A percentile compares a stretch with the other conserved stretches of the same genome.
Evolutionary conservation across 2,888 invertebrate species (phyloP).

Genomic region (Panopea generosa): DNA sequence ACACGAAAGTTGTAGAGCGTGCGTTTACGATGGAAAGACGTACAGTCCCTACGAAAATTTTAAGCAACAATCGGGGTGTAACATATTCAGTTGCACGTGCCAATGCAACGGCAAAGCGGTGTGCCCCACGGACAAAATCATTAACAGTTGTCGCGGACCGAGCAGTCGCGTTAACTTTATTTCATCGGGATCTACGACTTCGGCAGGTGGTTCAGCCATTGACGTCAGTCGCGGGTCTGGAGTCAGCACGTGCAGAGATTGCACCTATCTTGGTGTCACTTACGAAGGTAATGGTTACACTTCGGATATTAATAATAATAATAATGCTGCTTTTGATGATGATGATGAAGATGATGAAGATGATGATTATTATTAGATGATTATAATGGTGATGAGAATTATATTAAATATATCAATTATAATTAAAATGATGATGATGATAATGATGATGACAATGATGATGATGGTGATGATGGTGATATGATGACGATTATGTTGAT

Average conservation of each 20-base stretch:
- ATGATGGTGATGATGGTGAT: neutral
- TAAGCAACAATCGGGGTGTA: constrained; percentile 65
- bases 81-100: constrained; percentile 71
- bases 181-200: neutral
- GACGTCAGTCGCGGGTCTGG: constrained; percentile 8
- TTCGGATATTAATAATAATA: neutral
- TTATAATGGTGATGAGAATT: neutral
- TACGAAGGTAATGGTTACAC: constrained; percentile 58
- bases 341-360: no score
- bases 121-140: constrained; percentile 61
- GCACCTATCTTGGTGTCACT: constrained; percentile 30
- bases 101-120: constrained; percentile 70
- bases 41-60: constrained; percentile 65
- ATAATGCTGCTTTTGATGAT: no score
- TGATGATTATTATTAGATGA: neutral
- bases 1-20: neutral
- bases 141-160: constrained; percentile 26
- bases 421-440: no score
- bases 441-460: no score
- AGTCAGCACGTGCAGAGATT: constrained; percentile 34
- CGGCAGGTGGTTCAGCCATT: neutral
- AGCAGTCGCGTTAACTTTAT: neutral
- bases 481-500: neutral
- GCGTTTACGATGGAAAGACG: neutral
- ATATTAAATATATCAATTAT: no score